Percentiles rank a stretch among this genome's conserved stretches.
Evolutionary conservation across 2,113 vertebrate genomes (phyloP).

Genomic region (Oreamnos americanus): DNA sequence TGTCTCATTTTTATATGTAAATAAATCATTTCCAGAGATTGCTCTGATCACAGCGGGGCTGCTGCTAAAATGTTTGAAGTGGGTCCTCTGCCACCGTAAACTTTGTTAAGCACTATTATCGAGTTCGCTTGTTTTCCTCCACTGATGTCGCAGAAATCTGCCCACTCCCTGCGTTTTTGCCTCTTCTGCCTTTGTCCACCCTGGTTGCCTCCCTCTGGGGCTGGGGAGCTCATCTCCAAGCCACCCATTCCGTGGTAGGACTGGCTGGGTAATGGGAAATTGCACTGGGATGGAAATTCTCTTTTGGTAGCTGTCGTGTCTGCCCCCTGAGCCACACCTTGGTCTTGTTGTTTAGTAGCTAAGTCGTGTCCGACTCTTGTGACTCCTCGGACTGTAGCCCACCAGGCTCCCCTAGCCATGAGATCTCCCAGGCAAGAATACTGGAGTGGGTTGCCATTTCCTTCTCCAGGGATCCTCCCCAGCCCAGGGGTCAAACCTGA

Average conservation of each 20-base stretch:
- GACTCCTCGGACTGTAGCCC: background rate
- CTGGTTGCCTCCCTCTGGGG: background rate
- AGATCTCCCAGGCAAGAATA: background rate
- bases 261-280: background rate
- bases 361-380: background rate
- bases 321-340: background rate
- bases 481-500: background rate
- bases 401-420: background rate
- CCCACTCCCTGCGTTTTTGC: background rate
- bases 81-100: slow-evolving; percentile 51
- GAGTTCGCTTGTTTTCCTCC: slow-evolving; percentile 55
- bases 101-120: slow-evolving; percentile 59
- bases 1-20: slow-evolving; percentile 79
- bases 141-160: background rate
- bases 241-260: background rate
- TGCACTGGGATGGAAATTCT: background rate
- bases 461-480: background rate
- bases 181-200: background rate
- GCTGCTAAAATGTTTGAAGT: slow-evolving; percentile 76
- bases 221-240: background rate
- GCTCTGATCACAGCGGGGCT: slow-evolving; percentile 66
- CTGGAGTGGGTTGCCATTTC: background rate
- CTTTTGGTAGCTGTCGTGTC: too few relatives aligned
- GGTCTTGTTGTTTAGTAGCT: background rate
- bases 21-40: slow-evolving; percentile 80